These are phyloP conservation scores for Ophthalmolycus amberensis DNA, from an alignment of 2,113 vertebrate genomes.

Conservation along the genomic window DNA sequence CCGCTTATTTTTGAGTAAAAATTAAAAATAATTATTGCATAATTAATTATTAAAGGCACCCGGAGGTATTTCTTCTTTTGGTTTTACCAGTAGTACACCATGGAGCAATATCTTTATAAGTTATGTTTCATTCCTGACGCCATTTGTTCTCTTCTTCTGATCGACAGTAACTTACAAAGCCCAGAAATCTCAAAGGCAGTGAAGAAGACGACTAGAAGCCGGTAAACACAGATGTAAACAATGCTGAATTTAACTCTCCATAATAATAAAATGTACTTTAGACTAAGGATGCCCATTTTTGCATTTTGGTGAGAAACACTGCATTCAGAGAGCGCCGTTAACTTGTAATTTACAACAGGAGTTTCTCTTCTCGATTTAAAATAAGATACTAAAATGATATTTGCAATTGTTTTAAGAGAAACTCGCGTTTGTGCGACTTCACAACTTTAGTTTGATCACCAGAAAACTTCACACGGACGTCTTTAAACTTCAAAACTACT, in stretches of 20 bases:
- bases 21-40: no score
- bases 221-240: no score
- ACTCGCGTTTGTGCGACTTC: not conserved
- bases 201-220: not conserved
- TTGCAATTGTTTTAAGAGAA: not conserved
- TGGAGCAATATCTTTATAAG: no score
- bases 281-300: no score
- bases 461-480: not conserved
- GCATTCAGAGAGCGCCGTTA: no score
- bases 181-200: not conserved
- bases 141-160: not conserved
- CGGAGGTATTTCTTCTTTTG: no score
- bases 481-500: constrained; percentile 59
- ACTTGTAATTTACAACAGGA: not conserved
- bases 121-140: no score
- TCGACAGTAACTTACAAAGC: not conserved
- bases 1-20: no score
- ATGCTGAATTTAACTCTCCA: not conserved
- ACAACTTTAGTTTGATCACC: not conserved
- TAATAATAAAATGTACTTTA: no score
- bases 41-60: no score
- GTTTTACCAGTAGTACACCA: no score
- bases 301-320: no score
- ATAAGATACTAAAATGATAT: not conserved
- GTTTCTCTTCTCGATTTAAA: not conserved